These are phyloP conservation scores for Trididemnum miniatum DNA, from an alignment of 23 tunicate genomes.

Conservation along the genomic window DNA sequence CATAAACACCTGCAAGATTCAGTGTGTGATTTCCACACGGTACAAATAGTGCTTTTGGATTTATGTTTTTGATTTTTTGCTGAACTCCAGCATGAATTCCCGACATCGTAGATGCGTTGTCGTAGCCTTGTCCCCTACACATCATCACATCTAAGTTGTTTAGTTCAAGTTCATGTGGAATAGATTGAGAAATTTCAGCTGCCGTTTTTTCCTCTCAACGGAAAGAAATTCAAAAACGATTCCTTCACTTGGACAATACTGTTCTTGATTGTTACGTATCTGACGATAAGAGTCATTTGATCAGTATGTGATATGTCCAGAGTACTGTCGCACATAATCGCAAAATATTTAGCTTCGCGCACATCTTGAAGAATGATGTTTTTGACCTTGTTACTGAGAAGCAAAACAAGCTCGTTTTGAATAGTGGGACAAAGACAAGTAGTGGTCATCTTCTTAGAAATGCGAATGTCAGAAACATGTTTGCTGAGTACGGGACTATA, in stretches of 20 bases:
- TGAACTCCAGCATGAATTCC: slow-evolving; percentile 53
- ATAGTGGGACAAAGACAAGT: too few relatives aligned
- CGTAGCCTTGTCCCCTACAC: slow-evolving; percentile 64
- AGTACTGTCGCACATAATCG: slow-evolving; percentile 61
- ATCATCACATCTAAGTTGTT: slow-evolving; percentile 55
- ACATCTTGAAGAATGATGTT: too few relatives aligned
- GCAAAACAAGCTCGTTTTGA: too few relatives aligned
- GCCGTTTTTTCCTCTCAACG: slow-evolving; percentile 58
- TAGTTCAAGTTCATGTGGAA: slow-evolving; percentile 53
- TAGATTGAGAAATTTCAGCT: slow-evolving; percentile 59
- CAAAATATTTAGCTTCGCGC: too few relatives aligned
- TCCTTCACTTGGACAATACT: slow-evolving; percentile 55
- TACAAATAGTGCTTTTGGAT: slow-evolving; percentile 62
- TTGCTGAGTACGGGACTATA: slow-evolving; percentile 58
- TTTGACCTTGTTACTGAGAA: too few relatives aligned
- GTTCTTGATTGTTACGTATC: slow-evolving; percentile 57
- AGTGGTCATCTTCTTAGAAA: too few relatives aligned
- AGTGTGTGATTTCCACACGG: slow-evolving; percentile 59
- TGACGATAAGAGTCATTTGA: slow-evolving; percentile 55
- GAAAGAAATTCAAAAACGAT: slow-evolving; percentile 55
- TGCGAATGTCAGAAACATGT: slow-evolving; percentile 48
- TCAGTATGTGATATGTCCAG: slow-evolving; percentile 63
- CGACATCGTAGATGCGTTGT: slow-evolving; percentile 63
- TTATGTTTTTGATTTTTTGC: slow-evolving; percentile 59
- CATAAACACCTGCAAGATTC: slow-evolving; percentile 64